Conservation (phyloP, 2,797 vertebrate species). For the Oceanodroma leucorhoa region DNA sequence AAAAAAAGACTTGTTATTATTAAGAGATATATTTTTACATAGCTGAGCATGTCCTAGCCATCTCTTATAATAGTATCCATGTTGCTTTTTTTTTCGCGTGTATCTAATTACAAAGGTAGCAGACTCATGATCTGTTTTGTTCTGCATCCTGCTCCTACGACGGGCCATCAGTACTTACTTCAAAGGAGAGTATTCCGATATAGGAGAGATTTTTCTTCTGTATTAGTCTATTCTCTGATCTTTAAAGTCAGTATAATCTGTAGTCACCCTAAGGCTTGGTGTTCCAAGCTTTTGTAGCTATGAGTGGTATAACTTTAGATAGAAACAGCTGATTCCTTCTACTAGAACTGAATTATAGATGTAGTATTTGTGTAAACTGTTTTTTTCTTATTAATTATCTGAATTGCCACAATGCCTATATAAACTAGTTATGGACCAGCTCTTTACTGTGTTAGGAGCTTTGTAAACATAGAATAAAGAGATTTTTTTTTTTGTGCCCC, state of each 20-base stretch:
- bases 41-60: background rate
- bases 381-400: background rate
- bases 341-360: background rate
- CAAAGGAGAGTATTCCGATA: background rate
- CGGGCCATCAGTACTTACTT: background rate
- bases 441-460: background rate
- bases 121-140: background rate
- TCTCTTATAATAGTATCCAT: background rate
- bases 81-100: background rate
- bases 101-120: background rate
- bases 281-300: background rate
- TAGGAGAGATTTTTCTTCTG: background rate
- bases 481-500: background rate
- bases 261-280: background rate
- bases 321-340: background rate
- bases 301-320: background rate
- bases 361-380: background rate
- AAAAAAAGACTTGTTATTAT: background rate
- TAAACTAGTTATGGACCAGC: background rate
- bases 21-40: background rate
- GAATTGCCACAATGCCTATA: background rate
- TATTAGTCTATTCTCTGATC: background rate
- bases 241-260: background rate
- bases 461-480: background rate
- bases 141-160: background rate